phyloP scores from a whole-genome alignment of 2,113 vertebrate genomes.

The Pycnonotus jocosus region DNA sequence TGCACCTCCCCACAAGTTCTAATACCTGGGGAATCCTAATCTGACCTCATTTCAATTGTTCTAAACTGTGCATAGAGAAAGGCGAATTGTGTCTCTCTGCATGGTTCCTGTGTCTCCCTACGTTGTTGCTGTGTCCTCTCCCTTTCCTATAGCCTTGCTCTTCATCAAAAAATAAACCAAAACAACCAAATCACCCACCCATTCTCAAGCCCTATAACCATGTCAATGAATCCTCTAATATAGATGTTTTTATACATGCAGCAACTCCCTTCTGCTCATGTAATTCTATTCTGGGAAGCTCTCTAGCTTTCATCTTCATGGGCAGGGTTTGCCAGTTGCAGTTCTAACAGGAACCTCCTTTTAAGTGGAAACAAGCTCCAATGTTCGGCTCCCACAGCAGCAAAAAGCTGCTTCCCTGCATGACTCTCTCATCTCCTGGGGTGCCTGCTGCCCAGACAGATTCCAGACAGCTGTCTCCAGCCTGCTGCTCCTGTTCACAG shows the following conservation, averaged over 20 bases:
- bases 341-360: background rate
- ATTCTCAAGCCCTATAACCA: background rate
- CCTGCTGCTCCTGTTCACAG: conserved; percentile 46
- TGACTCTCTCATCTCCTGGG: conserved; percentile 33
- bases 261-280: background rate
- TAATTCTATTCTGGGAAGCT: background rate
- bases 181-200: background rate
- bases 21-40: background rate
- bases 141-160: background rate
- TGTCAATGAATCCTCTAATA: background rate
- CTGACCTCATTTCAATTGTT: background rate
- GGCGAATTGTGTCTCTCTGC: background rate
- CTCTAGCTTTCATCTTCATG: background rate
- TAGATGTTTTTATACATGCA: background rate
- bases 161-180: background rate
- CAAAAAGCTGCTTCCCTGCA: conserved; percentile 40
- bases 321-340: background rate
- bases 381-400: background rate
- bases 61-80: background rate
- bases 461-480: conserved; percentile 62
- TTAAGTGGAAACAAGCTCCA: conserved; percentile 11
- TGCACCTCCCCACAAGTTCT: background rate
- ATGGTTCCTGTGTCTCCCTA: background rate
- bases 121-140: background rate
- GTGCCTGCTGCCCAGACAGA: conserved; percentile 54